phyloP scores from a whole-genome alignment of 2,888 invertebrate species.

The Thecophora atra region DNA sequence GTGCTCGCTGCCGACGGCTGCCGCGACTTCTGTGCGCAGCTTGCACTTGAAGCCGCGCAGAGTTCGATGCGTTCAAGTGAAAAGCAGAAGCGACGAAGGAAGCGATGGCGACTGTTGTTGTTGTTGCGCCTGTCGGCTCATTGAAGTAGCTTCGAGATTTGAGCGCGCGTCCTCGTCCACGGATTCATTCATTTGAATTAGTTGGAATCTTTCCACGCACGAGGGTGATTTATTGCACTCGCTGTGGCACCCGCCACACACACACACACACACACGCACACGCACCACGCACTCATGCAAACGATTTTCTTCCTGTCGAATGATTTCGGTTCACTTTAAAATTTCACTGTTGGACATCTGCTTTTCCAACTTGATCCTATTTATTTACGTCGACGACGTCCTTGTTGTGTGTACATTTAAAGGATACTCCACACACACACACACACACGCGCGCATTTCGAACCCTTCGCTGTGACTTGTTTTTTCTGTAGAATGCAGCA shows the following conservation, averaged over 20 bases:
- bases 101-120: too few species aligned
- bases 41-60: background rate
- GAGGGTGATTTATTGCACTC: conserved; percentile 15
- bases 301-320: background rate
- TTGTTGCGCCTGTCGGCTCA: conserved; percentile 3
- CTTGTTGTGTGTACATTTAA: conserved; percentile 28
- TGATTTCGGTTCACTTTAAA: conserved; percentile 25
- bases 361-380: conserved; percentile 22
- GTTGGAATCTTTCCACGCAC: conserved; percentile 30
- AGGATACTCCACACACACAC: conserved; percentile 32
- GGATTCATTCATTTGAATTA: conserved; percentile 31
- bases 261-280: conserved; percentile 10
- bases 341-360: conserved; percentile 27
- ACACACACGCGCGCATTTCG: too few species aligned
- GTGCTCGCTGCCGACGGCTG: background rate
- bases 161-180: conserved; percentile 5
- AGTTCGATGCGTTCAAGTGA: conserved; percentile 3
- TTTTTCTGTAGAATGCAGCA: too few species aligned
- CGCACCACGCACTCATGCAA: background rate
- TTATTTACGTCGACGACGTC: conserved; percentile 18
- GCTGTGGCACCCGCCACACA: background rate
- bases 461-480: too few species aligned
- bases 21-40: conserved; percentile 1
- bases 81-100: background rate
- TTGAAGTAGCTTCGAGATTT: background rate